A percentile compares a stretch with the other conserved stretches of the same genome.
These are phyloP conservation scores for Poecilia wingei DNA, from an alignment of 2,797 vertebrate genomes.

Conservation along the genomic window DNA sequence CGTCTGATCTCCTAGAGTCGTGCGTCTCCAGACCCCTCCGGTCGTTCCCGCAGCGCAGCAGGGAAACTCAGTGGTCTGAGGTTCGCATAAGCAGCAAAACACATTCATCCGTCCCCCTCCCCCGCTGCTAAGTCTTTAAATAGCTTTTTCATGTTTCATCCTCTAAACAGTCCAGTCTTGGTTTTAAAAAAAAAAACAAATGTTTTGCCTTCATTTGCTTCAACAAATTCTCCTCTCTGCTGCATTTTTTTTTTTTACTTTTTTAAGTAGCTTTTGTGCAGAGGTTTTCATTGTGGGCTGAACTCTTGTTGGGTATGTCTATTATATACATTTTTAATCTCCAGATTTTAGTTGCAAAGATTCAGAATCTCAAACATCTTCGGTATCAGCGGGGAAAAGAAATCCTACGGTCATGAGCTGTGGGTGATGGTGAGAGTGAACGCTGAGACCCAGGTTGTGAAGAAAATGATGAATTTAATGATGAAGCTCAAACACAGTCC, in stretches of 20 bases:
- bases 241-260: background rate
- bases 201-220: background rate
- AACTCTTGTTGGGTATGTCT: conserved; percentile 28
- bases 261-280: conserved; percentile 2
- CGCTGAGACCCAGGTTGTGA: no score
- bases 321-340: conserved; percentile 49
- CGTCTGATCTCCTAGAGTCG: conserved; percentile 40
- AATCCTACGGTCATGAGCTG: background rate
- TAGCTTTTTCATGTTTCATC: conserved; percentile 37
- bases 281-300: conserved; percentile 2
- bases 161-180: conserved; percentile 5
- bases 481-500: no score
- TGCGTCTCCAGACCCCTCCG: conserved; percentile 14
- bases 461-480: no score
- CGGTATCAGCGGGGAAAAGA: conserved; percentile 13
- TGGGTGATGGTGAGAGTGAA: no score
- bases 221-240: background rate
- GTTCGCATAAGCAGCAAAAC: conserved; percentile 33
- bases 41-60: conserved; percentile 24
- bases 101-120: conserved; percentile 5
- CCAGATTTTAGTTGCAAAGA: conserved; percentile 12
- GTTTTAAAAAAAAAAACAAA: background rate
- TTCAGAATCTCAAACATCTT: conserved; percentile 19
- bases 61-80: conserved; percentile 47
- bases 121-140: conserved; percentile 11